phyloP scores from a whole-genome alignment of 92 coral and sea anemone genomes.

The Umimayanthus chanpuru region DNA sequence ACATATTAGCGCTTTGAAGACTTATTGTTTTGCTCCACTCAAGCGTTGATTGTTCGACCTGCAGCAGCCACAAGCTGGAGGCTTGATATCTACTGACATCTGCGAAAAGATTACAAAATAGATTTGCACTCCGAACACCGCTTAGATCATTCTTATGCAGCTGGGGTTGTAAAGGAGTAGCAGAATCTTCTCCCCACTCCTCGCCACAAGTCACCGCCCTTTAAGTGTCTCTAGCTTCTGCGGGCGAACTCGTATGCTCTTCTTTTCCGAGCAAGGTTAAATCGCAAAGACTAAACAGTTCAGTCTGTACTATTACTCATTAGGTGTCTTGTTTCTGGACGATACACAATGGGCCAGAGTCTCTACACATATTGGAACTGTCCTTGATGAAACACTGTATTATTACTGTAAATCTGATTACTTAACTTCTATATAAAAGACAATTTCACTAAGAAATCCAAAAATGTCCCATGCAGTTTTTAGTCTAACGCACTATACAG shows the following conservation, averaged over 20 bases:
- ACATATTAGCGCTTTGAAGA: not conserved
- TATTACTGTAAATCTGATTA: no score
- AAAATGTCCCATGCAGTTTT: no score
- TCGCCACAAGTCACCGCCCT: not conserved
- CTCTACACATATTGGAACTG: no score
- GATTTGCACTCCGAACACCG: not conserved
- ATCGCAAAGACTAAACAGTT: not conserved
- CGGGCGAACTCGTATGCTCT: not conserved
- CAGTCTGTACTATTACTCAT: no score
- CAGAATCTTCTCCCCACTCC: not conserved
- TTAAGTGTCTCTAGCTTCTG: not conserved
- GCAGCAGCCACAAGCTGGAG: constrained; percentile 34
- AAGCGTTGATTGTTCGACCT: constrained; percentile 21
- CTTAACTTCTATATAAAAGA: no score
- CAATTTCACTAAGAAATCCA: not conserved
- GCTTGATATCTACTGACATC: constrained; percentile 31
- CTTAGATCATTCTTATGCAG: constrained; percentile 19
- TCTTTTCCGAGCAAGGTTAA: not conserved
- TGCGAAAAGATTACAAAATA: constrained; percentile 17
- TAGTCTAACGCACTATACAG: no score
- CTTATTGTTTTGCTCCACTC: constrained; percentile 23
- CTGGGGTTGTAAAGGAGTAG: not conserved
- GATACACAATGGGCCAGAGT: not conserved
- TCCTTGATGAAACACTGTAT: no score
- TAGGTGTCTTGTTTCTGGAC: not conserved